Evolutionary conservation across 2,797 vertebrate genomes (phyloP).

Genomic region (Pyrocephalus nanus): DNA sequence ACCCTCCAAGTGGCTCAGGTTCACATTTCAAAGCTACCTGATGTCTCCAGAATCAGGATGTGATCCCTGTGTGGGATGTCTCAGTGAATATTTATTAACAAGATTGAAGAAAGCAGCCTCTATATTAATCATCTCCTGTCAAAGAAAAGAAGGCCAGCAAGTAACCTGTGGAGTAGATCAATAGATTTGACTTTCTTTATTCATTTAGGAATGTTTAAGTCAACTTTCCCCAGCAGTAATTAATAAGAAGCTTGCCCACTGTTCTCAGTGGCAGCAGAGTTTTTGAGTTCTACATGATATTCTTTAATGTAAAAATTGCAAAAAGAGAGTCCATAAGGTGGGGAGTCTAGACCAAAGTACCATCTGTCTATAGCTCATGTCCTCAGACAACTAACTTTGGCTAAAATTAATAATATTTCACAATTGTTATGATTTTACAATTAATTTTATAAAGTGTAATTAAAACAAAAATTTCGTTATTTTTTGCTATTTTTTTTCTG

Average conservation of each 20-base stretch:
- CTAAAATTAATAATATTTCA: not conserved
- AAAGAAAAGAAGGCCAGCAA: constrained; percentile 38
- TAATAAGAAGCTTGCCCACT: constrained; percentile 18
- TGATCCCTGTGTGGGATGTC: constrained; percentile 13
- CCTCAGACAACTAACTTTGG: not conserved
- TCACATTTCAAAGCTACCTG: not conserved
- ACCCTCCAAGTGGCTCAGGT: not conserved
- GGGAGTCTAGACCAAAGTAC: not conserved
- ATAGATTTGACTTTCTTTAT: constrained; percentile 1
- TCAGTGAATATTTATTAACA: constrained; percentile 56
- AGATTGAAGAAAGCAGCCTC: constrained; percentile 22
- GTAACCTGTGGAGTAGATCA: constrained; percentile 17
- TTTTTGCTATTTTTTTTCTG: not conserved
- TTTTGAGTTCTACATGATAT: not conserved
- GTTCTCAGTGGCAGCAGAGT: not conserved
- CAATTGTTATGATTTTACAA: not conserved
- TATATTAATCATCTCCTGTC: constrained; percentile 51
- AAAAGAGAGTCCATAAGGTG: not conserved
- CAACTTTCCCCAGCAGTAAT: constrained; percentile 27
- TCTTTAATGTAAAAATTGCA: not conserved
- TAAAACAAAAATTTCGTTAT: not conserved
- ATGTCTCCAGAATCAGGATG: constrained; percentile 17
- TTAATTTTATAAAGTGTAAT: not conserved
- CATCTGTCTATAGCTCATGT: not conserved
- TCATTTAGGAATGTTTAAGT: constrained; percentile 52